phyloP scores from a whole-genome alignment of 2,888 invertebrate genomes.

The Eupithecia subumbrata region DNA sequence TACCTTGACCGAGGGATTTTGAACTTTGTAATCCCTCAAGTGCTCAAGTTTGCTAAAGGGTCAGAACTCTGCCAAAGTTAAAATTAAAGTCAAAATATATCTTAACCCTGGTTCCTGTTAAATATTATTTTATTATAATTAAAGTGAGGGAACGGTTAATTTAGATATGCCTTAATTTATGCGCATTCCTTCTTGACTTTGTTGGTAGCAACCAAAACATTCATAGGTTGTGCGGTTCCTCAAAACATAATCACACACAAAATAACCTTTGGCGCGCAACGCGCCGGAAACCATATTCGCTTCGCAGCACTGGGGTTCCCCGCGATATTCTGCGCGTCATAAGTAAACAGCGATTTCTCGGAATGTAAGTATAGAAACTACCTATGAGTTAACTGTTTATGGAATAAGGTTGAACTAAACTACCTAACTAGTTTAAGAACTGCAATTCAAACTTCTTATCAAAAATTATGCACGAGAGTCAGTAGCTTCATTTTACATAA shows the following conservation, averaged over 20 bases:
- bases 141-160: neutral
- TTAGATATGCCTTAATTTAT: neutral
- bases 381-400: no score
- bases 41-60: neutral
- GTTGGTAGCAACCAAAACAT: neutral
- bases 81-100: neutral
- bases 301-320: no score
- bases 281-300: no score
- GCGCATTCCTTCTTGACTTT: neutral
- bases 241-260: neutral
- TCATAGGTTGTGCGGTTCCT: neutral
- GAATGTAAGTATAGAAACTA: no score
- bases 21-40: slow-evolving; percentile 4
- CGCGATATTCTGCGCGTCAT: no score
- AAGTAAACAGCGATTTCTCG: no score
- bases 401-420: no score
- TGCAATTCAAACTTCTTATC: no score
- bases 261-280: no score
- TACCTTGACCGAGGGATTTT: neutral
- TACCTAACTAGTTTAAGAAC: no score
- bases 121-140: neutral
- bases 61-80: neutral
- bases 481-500: no score
- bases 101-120: neutral
- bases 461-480: no score